Conservation (phyloP, 2,113 vertebrate species). For the Tyrannus savana region DNA sequence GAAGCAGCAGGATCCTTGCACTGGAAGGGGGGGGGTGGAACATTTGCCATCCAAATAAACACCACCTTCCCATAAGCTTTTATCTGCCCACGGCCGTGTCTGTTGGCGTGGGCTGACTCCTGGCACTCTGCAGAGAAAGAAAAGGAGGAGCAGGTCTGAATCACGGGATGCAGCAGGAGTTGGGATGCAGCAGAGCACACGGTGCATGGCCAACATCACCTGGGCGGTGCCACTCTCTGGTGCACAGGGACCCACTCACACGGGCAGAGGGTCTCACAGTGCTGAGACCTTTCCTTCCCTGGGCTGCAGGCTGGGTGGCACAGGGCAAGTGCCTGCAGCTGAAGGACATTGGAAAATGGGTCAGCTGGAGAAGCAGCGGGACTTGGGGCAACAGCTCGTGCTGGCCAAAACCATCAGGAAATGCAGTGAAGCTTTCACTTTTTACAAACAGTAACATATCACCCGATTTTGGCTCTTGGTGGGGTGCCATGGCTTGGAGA, state of each 20-base stretch:
- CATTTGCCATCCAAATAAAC: constrained; percentile 17
- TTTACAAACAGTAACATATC: fast-evolving
- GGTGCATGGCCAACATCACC: fast-evolving
- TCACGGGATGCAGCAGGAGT: fast-evolving
- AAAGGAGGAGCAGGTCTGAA: neutral
- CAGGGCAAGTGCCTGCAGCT: neutral
- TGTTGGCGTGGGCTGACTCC: neutral
- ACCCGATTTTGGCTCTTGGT: neutral
- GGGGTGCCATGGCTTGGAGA: neutral
- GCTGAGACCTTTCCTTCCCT: neutral
- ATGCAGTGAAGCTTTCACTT: neutral
- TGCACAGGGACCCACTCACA: fast-evolving
- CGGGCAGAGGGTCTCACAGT: neutral
- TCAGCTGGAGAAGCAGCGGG: neutral
- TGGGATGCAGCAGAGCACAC: neutral
- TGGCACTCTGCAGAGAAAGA: neutral
- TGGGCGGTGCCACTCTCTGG: neutral
- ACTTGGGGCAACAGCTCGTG: neutral
- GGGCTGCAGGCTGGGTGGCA: neutral
- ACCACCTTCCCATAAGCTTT: neutral
- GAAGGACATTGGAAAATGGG: neutral
- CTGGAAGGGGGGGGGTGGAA: too few species aligned
- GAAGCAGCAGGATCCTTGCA: neutral
- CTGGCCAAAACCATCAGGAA: neutral
- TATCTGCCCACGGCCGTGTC: neutral